Percentiles rank a stretch among this genome's conserved stretches.
These are phyloP conservation scores for Sarcophaga subvicina DNA, from an alignment of 2,888 invertebrate genomes.

Conservation along the genomic window DNA sequence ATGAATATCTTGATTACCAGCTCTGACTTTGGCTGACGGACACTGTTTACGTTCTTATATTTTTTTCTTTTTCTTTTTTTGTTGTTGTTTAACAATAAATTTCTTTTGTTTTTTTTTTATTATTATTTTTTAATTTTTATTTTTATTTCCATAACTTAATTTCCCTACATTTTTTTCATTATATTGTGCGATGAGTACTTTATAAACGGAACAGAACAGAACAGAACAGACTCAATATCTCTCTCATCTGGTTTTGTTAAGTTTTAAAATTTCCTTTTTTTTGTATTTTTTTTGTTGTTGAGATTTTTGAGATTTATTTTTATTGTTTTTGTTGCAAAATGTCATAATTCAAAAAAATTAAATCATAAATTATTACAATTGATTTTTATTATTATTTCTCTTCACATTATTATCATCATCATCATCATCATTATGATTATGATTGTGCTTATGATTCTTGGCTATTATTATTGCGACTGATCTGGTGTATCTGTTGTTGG, in stretches of 20 bases:
- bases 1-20: slow-evolving; percentile 61
- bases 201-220: not conserved
- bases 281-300: slow-evolving; percentile 45
- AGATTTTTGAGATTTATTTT: slow-evolving; percentile 53
- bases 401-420: not conserved
- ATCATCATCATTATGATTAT: not conserved
- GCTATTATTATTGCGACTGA: too few species aligned
- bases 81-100: slow-evolving; percentile 25
- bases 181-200: not conserved
- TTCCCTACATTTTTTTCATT: slow-evolving; percentile 43
- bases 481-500: not conserved
- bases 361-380: slow-evolving; percentile 78
- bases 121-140: slow-evolving; percentile 1
- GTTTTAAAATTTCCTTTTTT: not conserved
- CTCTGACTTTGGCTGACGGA: slow-evolving; percentile 5
- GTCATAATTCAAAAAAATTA: slow-evolving; percentile 81
- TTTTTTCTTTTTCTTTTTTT: not conserved
- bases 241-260: too few species aligned
- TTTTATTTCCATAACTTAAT: slow-evolving; percentile 49
- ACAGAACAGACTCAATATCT: not conserved
- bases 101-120: slow-evolving; percentile 31
- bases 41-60: slow-evolving; percentile 1
- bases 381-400: slow-evolving; percentile 62
- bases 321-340: slow-evolving; percentile 68
- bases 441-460: too few species aligned